Percentiles rank a stretch among this genome's conserved stretches.
These are phyloP conservation scores for Folsomia candida DNA, from an alignment of 2,888 invertebrate genomes.

Conservation along the genomic window DNA sequence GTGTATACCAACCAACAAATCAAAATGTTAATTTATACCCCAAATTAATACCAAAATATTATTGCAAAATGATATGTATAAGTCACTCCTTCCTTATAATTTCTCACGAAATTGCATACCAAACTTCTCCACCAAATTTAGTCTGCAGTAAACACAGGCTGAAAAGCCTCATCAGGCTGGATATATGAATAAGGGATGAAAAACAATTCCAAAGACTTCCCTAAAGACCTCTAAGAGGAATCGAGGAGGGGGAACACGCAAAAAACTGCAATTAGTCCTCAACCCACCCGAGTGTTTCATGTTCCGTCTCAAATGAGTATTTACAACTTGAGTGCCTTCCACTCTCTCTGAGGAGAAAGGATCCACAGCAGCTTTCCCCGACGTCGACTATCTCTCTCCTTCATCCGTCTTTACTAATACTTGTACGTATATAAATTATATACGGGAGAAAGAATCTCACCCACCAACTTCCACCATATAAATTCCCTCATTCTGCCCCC, in stretches of 20 bases:
- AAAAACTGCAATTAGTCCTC: slow-evolving; percentile 21
- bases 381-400: neutral
- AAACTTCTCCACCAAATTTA: no score
- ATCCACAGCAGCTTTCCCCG: neutral
- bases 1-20: no score
- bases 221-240: neutral
- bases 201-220: neutral
- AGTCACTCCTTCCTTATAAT: no score
- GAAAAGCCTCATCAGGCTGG: no score
- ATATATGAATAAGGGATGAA: slow-evolving; percentile 11
- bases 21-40: no score
- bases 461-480: no score
- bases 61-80: no score
- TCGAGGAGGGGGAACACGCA: slow-evolving; percentile 10
- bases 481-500: neutral
- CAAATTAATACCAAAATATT: no score
- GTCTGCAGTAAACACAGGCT: no score
- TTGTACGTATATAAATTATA: no score
- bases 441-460: no score
- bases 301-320: slow-evolving; percentile 23
- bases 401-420: neutral
- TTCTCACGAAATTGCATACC: no score
- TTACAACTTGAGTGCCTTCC: slow-evolving; percentile 19
- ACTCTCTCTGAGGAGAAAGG: neutral
- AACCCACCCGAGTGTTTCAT: slow-evolving; percentile 18